phyloP scores from a whole-genome alignment of 2,888 invertebrate genomes.

The Eupeodes latifasciatus region DNA sequence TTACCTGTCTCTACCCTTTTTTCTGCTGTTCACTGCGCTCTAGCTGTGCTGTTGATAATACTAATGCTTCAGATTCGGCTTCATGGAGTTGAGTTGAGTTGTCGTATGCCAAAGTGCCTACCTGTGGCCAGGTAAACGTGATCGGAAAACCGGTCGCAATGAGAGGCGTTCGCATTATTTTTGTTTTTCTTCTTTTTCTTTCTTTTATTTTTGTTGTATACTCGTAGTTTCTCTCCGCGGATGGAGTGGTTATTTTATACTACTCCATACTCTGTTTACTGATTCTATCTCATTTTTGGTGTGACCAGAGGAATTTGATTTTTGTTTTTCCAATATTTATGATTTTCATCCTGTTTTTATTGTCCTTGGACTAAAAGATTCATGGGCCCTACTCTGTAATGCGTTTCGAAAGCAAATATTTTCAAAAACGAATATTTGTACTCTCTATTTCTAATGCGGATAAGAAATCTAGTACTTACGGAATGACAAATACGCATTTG shows the following conservation, averaged over 20 bases:
- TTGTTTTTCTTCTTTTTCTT: slow-evolving; percentile 20
- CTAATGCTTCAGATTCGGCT: slow-evolving; percentile 34
- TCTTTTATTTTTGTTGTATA: slow-evolving; percentile 32
- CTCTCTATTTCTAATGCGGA: no score
- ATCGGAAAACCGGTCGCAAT: slow-evolving; percentile 70
- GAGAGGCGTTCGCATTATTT: slow-evolving; percentile 64
- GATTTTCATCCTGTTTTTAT: not conserved
- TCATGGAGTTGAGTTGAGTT: slow-evolving; percentile 54
- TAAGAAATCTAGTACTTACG: no score
- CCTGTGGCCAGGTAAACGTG: slow-evolving; percentile 71
- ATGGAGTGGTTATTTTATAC: slow-evolving; percentile 26
- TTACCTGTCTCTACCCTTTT: slow-evolving; percentile 62
- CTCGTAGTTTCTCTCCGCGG: slow-evolving; percentile 53
- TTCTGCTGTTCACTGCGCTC: slow-evolving; percentile 20
- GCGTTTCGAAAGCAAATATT: no score
- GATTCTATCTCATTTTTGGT: slow-evolving; percentile 48
- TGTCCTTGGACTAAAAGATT: no score
- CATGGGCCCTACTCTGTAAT: no score
- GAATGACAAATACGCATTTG: no score
- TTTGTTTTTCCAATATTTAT: not conserved
- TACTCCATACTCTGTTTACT: slow-evolving; percentile 53
- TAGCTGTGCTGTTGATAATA: slow-evolving; percentile 32
- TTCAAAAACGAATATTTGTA: no score
- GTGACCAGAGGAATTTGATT: slow-evolving; percentile 34
- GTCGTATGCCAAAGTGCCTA: slow-evolving; percentile 70